phyloP scores from a whole-genome alignment of 2,888 invertebrate species.

The Blastobasis adustella region DNA sequence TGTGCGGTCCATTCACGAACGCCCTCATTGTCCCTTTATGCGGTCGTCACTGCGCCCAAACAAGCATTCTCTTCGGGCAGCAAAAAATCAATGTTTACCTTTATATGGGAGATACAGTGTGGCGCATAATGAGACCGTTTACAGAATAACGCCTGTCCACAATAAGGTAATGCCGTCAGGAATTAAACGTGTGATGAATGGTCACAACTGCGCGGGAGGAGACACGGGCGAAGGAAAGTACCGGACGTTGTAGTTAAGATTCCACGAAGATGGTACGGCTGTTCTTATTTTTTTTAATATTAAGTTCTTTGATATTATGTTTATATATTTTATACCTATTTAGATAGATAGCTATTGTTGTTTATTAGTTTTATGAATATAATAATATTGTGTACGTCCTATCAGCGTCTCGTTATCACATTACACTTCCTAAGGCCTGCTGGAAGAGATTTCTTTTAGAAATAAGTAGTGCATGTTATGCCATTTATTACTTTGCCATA shows the following conservation, averaged over 20 bases:
- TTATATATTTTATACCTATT: no score
- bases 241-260: conserved; percentile 2
- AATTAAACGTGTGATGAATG: conserved; percentile 66
- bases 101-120: conserved; percentile 71
- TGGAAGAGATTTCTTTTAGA: no score
- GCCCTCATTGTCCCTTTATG: conserved; percentile 63
- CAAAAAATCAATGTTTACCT: conserved; percentile 72
- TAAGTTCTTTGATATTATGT: no score
- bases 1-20: conserved; percentile 70
- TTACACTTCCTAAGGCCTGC: no score
- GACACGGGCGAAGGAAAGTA: conserved; percentile 33
- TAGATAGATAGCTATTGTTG: no score
- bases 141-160: conserved; percentile 71
- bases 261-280: no score
- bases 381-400: no score
- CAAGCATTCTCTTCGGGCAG: conserved; percentile 63
- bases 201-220: conserved; percentile 21
- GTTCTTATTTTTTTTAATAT: no score
- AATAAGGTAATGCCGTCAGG: conserved; percentile 55
- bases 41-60: conserved; percentile 64
- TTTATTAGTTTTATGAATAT: no score
- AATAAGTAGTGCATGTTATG: no score
- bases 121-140: conserved; percentile 65
- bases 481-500: no score
- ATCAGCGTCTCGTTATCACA: no score